These are phyloP conservation scores for Trissonchulus sp. DNA, from an alignment of 2,888 invertebrate species.

Conservation along the genomic window DNA sequence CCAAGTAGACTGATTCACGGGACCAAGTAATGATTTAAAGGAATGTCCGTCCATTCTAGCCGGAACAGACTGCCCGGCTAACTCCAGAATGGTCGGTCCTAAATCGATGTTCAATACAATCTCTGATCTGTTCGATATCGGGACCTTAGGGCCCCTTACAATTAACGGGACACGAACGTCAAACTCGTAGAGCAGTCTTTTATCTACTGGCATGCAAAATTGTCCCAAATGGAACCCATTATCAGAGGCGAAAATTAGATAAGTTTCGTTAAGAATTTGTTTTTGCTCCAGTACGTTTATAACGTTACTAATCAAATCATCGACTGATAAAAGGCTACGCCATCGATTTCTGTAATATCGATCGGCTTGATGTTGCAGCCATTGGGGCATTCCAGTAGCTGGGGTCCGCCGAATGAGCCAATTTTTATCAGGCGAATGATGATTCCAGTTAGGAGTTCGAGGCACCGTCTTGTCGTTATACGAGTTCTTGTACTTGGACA, in stretches of 20 bases:
- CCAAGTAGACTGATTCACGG: neutral
- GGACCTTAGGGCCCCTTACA: constrained; percentile 65
- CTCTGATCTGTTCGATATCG: constrained; percentile 49
- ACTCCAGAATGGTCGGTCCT: constrained; percentile 70
- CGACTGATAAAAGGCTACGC: constrained; percentile 75
- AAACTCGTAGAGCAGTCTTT: constrained; percentile 81
- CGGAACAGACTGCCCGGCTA: constrained; percentile 61
- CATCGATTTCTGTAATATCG: constrained; percentile 54
- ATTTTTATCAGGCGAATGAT: constrained; percentile 64
- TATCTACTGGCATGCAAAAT: constrained; percentile 78
- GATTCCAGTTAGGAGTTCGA: constrained; percentile 63
- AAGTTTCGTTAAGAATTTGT: constrained; percentile 66
- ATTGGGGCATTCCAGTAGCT: neutral
- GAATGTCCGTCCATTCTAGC: constrained; percentile 62
- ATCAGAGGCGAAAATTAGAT: constrained; percentile 73
- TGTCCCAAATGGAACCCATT: constrained; percentile 89
- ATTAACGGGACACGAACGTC: constrained; percentile 77
- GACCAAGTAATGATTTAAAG: constrained; percentile 52
- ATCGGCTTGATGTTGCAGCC: neutral
- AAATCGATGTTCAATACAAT: constrained; percentile 73
- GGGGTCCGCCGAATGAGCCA: constrained; percentile 72
- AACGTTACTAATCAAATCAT: constrained; percentile 70
- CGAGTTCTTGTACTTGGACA: constrained; percentile 63
- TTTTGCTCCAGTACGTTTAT: constrained; percentile 60
- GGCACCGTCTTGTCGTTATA: constrained; percentile 63